Evolutionary conservation across 2,797 vertebrate species (phyloP).

Genomic region (Myotis pilosus): DNA sequence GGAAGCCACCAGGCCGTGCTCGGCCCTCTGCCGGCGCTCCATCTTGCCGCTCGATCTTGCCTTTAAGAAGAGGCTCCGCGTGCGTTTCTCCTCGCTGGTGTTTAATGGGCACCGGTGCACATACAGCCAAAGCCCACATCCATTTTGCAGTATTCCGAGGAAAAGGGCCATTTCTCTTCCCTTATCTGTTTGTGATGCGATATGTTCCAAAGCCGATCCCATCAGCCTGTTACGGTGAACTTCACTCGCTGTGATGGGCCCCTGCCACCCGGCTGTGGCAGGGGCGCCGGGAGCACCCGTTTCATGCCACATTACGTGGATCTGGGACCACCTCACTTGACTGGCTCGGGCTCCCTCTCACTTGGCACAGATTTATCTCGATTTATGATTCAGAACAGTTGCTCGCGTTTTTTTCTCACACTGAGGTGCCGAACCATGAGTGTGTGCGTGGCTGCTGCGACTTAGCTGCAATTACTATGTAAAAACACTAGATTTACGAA

Average conservation of each 20-base stretch:
- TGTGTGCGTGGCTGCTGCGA: rapidly evolving
- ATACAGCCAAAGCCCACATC: not conserved
- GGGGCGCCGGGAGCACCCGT: not conserved
- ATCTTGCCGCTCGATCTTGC: not conserved
- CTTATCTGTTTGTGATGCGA: conserved; percentile 62
- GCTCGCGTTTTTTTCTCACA: not conserved
- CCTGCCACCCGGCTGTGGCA: not conserved
- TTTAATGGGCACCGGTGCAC: conserved; percentile 32
- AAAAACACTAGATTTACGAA: not conserved
- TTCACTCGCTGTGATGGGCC: conserved; percentile 58
- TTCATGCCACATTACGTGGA: conserved; percentile 58
- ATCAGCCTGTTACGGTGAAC: conserved; percentile 72
- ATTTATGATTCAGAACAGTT: conserved; percentile 57
- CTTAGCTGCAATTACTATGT: rapidly evolving
- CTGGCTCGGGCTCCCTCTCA: conserved; percentile 6
- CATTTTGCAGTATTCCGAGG: not conserved
- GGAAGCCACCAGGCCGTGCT: not conserved
- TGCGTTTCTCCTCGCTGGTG: not conserved
- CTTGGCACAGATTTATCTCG: conserved; percentile 56
- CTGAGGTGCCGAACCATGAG: rapidly evolving
- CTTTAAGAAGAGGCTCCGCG: rapidly evolving
- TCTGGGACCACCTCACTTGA: not conserved
- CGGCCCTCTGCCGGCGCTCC: not conserved
- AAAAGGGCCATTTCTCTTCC: conserved; percentile 72
- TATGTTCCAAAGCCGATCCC: conserved; percentile 72